These are phyloP conservation scores for Calliscelio sp. DNA, from an alignment of 2,888 invertebrate genomes.

Conservation along the genomic window DNA sequence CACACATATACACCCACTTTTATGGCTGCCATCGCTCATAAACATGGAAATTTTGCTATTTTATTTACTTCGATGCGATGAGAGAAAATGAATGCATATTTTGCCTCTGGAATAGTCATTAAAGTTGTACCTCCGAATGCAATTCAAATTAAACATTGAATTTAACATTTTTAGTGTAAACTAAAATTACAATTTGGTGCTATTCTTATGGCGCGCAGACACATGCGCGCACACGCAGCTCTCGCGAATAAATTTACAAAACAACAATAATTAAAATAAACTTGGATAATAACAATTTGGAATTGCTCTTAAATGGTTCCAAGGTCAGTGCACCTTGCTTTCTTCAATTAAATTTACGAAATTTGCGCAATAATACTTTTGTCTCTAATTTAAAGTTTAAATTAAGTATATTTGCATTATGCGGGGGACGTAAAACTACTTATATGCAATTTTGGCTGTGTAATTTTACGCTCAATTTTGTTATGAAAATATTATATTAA, in stretches of 20 bases:
- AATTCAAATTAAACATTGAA: too few relatives aligned
- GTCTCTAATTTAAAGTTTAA: constrained; percentile 20
- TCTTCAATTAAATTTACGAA: constrained; percentile 9
- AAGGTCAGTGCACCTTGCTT: not conserved
- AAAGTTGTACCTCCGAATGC: too few relatives aligned
- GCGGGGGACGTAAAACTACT: not conserved
- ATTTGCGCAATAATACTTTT: constrained; percentile 13
- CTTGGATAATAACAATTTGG: not conserved
- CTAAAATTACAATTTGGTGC: too few relatives aligned
- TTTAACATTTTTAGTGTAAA: too few relatives aligned
- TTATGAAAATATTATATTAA: too few relatives aligned
- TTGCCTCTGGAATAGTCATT: too few relatives aligned
- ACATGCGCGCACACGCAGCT: too few relatives aligned
- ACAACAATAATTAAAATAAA: not conserved
- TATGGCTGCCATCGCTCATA: not conserved
- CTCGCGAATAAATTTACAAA: not conserved
- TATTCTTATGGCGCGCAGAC: too few relatives aligned
- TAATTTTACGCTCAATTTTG: too few relatives aligned
- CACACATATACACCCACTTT: not conserved
- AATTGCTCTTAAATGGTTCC: not conserved
- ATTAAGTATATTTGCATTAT: constrained; percentile 20
- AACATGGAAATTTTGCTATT: not conserved
- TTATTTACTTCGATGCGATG: not conserved
- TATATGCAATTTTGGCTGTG: not conserved
- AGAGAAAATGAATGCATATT: not conserved